Conservation (phyloP, 2,797 vertebrate species). For the Platyrinchus mystaceus region DNA sequence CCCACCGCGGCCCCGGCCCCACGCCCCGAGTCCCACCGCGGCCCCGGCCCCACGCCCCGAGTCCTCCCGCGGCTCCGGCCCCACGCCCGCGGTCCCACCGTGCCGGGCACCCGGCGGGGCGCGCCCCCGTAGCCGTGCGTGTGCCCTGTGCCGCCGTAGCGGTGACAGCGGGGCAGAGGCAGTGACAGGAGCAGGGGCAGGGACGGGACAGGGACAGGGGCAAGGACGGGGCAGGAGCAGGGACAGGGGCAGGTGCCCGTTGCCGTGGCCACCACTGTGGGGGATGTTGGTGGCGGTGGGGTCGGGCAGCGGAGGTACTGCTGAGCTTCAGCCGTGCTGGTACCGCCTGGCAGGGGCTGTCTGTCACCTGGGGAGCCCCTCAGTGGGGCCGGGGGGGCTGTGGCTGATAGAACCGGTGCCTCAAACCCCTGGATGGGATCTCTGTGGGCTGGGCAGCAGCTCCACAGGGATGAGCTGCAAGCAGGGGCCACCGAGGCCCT, state of each 20-base stretch:
- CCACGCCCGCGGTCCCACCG: too few relatives aligned
- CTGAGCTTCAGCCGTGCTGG: not conserved
- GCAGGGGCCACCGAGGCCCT: not conserved
- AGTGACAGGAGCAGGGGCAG: not conserved
- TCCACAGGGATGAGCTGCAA: not conserved
- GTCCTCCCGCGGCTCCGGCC: too few relatives aligned
- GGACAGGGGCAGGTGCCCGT: not conserved
- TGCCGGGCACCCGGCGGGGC: too few relatives aligned
- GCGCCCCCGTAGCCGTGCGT: too few relatives aligned
- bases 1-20: too few relatives aligned
- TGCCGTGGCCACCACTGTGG: not conserved
- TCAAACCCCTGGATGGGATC: accelerated
- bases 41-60: too few relatives aligned
- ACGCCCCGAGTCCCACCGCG: too few relatives aligned
- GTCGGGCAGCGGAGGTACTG: not conserved
- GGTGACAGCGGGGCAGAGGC: too few relatives aligned
- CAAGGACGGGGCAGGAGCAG: not conserved
- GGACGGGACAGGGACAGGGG: too few relatives aligned
- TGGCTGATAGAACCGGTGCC: not conserved
- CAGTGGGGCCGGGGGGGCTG: not conserved
- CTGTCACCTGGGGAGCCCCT: not conserved
- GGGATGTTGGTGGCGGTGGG: not conserved
- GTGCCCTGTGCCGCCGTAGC: not conserved
- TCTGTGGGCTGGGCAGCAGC: not conserved
- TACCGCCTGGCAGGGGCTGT: not conserved